A percentile compares a stretch with the other conserved stretches of the same genome.
These are phyloP conservation scores for Oxyura jamaicensis DNA, from an alignment of 2,113 vertebrate genomes.

Conservation along the genomic window DNA sequence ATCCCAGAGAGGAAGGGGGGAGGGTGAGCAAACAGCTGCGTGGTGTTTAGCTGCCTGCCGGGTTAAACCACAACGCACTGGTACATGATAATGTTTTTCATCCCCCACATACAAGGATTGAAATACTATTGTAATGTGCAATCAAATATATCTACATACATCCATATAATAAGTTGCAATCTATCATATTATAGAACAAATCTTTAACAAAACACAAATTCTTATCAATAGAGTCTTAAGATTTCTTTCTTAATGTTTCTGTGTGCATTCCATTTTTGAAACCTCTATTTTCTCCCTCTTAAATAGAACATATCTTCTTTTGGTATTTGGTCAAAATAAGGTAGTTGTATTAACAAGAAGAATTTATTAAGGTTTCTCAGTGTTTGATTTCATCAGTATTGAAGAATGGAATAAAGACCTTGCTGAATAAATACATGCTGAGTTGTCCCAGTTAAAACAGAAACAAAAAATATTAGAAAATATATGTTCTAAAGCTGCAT, in stretches of 20 bases:
- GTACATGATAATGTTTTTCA: neutral
- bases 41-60: too few relatives aligned
- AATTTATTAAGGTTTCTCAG: neutral
- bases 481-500: neutral
- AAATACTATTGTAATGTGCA: neutral
- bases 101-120: rapidly evolving
- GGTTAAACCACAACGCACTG: too few relatives aligned
- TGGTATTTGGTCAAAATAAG: neutral
- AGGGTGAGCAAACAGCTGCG: too few relatives aligned
- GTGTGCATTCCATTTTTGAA: neutral
- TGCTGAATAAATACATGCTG: neutral
- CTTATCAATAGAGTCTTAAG: neutral
- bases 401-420: neutral
- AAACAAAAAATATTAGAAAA: too few relatives aligned
- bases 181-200: neutral
- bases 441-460: neutral
- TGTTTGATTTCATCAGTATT: neutral
- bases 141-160: neutral
- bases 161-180: neutral
- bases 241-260: neutral
- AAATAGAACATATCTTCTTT: neutral
- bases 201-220: neutral
- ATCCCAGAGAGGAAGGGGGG: too few relatives aligned
- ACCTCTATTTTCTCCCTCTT: neutral
- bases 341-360: neutral